These are phyloP conservation scores for Taeniopygia guttata DNA, from an alignment of 2,797 vertebrate genomes.

Conservation along the genomic window DNA sequence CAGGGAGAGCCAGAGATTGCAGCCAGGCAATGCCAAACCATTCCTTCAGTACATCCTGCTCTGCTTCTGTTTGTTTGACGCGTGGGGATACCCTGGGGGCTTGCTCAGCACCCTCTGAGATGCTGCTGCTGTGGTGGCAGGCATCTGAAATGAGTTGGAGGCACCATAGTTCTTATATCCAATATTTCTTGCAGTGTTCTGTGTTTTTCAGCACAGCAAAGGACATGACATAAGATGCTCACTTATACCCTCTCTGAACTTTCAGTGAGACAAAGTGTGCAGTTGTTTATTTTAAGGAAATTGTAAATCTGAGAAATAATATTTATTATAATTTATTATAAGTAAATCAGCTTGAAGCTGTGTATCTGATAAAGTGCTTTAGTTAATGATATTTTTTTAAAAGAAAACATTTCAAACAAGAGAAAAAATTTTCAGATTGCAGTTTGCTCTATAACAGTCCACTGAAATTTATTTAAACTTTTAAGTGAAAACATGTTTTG, in stretches of 20 bases:
- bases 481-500: background rate
- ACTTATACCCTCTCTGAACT: background rate
- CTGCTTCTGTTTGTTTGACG: background rate
- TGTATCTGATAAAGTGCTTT: background rate
- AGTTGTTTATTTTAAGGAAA: slow-evolving; percentile 1
- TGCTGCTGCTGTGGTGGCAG: background rate
- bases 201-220: background rate
- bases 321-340: background rate
- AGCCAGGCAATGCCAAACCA: background rate
- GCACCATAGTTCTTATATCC: background rate
- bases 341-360: background rate
- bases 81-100: background rate
- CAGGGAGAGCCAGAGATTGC: background rate
- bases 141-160: background rate
- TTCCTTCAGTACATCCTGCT: background rate
- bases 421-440: background rate
- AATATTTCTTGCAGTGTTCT: background rate
- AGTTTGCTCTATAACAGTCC: background rate
- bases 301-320: background rate
- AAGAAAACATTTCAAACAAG: background rate
- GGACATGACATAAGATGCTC: background rate
- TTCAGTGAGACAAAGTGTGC: background rate
- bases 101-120: background rate
- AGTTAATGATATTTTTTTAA: background rate
- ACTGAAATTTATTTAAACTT: background rate